A percentile compares a stretch with the other conserved stretches of the same genome.
Evolutionary conservation across 2,797 vertebrate species (phyloP).

Genomic region (Diplodus puntazzo): DNA sequence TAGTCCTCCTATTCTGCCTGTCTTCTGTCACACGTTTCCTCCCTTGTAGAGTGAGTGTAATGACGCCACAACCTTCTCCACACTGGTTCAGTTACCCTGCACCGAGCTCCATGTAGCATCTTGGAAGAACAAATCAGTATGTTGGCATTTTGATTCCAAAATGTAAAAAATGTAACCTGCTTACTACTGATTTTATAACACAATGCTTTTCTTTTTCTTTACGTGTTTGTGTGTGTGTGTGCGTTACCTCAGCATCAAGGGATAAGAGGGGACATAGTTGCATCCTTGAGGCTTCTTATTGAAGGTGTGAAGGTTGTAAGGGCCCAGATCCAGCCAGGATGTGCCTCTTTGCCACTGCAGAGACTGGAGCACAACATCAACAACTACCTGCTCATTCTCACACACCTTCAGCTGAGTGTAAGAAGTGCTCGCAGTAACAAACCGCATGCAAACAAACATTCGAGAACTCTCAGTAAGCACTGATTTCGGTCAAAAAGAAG

Average conservation of each 20-base stretch:
- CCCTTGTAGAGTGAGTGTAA: conserved; percentile 73
- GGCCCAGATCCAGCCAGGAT: conserved; percentile 58
- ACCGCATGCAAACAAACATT: conserved; percentile 12
- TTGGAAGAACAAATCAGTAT: conserved; percentile 82
- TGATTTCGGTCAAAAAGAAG: conserved; percentile 19
- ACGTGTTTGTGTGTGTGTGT: neutral
- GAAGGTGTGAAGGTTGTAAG: conserved; percentile 69
- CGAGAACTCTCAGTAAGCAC: neutral
- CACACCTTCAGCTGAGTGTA: conserved; percentile 76
- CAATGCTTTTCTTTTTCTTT: conserved; percentile 13
- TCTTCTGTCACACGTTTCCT: conserved; percentile 27
- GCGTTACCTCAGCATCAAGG: conserved; percentile 71
- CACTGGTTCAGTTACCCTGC: conserved; percentile 76
- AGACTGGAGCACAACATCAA: conserved; percentile 78
- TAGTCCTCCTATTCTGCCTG: conserved; percentile 22
- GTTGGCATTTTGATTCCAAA: conserved; percentile 57
- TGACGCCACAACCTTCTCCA: conserved; percentile 51
- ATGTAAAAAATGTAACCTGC: neutral
- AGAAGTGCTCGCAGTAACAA: conserved; percentile 34
- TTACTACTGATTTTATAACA: neutral
- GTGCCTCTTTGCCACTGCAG: conserved; percentile 69
- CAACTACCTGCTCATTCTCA: conserved; percentile 81
- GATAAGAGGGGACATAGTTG: conserved; percentile 77
- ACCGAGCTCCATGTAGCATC: conserved; percentile 75
- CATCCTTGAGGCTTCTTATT: conserved; percentile 74